Evolutionary conservation across 1,140 invertebrate species (phyloP).

Genomic region (Leptopilina clavipes): DNA sequence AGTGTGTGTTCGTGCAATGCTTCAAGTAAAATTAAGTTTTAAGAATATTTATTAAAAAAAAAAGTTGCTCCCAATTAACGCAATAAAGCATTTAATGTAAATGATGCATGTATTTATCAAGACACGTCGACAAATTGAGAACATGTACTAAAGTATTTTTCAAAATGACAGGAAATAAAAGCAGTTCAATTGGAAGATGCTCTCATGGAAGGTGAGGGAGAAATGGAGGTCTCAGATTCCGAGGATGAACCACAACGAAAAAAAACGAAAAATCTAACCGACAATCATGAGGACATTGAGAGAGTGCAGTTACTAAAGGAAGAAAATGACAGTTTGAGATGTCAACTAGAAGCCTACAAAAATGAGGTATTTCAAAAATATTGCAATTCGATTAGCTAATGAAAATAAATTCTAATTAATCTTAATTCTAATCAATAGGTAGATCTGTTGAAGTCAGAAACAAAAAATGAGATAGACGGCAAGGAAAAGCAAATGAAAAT

Average conservation of each 20-base stretch:
- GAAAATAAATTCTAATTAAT: no score
- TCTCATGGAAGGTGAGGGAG: constrained; percentile 82
- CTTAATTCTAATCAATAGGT: constrained; percentile 64
- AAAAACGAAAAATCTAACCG: constrained; percentile 69
- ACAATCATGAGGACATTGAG: constrained; percentile 64
- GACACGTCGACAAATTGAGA: constrained; percentile 31
- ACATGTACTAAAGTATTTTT: constrained; percentile 39
- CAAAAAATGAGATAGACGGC: constrained; percentile 79
- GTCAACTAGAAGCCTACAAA: constrained; percentile 95
- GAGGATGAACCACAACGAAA: constrained; percentile 79
- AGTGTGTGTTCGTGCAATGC: constrained; percentile 14
- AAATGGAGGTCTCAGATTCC: constrained; percentile 88
- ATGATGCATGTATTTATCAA: constrained; percentile 48
- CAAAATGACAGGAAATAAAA: constrained; percentile 82
- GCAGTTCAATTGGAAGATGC: constrained; percentile 84
- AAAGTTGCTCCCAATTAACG: constrained; percentile 3
- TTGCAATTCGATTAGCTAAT: no score
- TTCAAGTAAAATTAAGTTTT: constrained; percentile 15
- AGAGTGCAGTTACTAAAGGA: constrained; percentile 77
- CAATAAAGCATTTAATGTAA: constrained; percentile 30
- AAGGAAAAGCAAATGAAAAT: constrained; percentile 85
- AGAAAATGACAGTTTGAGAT: constrained; percentile 92
- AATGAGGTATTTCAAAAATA: constrained; percentile 81
- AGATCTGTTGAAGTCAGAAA: constrained; percentile 81
- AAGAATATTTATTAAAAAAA: neutral